A percentile compares a stretch with the other conserved stretches of the same genome.
These are phyloP conservation scores for Todiramphus saurophagus DNA, from an alignment of 2,113 vertebrate species.

Conservation along the genomic window DNA sequence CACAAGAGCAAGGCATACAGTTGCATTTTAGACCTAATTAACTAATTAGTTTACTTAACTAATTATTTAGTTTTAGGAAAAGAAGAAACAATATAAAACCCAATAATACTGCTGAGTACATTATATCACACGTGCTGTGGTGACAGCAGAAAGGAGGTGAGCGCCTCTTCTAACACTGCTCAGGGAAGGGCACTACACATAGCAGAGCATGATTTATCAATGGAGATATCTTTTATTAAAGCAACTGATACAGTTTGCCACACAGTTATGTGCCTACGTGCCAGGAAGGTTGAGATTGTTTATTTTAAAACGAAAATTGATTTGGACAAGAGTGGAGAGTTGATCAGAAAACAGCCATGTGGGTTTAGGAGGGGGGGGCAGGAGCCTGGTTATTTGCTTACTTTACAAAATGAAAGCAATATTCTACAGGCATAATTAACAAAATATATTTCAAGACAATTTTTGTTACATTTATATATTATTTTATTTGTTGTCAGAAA, in stretches of 20 bases:
- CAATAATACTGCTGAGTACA: background rate
- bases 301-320: background rate
- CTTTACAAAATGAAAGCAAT: background rate
- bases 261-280: background rate
- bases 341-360: background rate
- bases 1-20: accelerated
- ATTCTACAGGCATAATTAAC: background rate
- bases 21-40: background rate
- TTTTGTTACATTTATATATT: background rate
- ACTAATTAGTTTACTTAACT: background rate
- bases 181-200: accelerated
- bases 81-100: background rate
- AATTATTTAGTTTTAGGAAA: background rate
- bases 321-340: background rate
- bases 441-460: background rate
- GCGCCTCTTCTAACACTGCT: accelerated
- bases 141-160: background rate
- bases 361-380: background rate
- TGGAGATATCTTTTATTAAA: background rate
- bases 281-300: background rate
- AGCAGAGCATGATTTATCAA: background rate
- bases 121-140: background rate
- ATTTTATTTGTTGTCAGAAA: background rate
- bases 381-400: background rate
- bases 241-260: background rate